Percentiles rank a stretch among this genome's conserved stretches.
These are phyloP conservation scores for Moxostoma hubbsi DNA, from an alignment of 2,797 vertebrate species.

Conservation along the genomic window DNA sequence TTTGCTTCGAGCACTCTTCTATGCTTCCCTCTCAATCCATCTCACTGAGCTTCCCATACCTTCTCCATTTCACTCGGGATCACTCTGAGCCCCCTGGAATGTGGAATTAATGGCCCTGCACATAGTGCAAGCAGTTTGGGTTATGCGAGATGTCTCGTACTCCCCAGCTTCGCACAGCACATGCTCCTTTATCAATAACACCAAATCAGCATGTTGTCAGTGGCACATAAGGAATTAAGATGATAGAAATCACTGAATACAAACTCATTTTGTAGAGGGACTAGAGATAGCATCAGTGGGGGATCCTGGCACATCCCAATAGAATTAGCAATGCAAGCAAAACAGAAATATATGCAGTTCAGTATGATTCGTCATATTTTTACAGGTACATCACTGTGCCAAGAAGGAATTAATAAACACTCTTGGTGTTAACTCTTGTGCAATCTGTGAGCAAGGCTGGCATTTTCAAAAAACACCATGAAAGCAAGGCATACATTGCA, in stretches of 20 bases:
- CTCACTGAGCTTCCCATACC: conserved; percentile 15
- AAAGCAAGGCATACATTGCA: conserved; percentile 37
- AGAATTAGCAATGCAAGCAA: conserved; percentile 24
- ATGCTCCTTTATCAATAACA: conserved; percentile 34
- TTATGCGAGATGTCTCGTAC: conserved; percentile 32
- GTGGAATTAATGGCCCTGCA: conserved; percentile 39
- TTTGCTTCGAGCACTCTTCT: conserved; percentile 50
- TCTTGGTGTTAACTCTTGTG: conserved; percentile 18
- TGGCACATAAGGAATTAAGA: not conserved
- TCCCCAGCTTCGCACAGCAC: not conserved
- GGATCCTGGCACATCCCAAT: too few species aligned
- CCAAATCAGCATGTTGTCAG: not conserved
- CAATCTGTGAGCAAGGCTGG: conserved; percentile 42
- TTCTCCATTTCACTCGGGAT: conserved; percentile 41
- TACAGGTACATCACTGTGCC: conserved; percentile 20
- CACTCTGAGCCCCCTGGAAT: conserved; percentile 43
- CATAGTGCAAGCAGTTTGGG: conserved; percentile 19
- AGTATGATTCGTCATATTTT: conserved; percentile 29
- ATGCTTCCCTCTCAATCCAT: conserved; percentile 52
- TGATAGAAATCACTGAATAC: not conserved
- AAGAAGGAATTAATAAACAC: conserved; percentile 48
- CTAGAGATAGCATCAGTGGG: not conserved
- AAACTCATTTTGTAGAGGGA: not conserved
- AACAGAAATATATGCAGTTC: conserved; percentile 36
- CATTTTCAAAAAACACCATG: conserved; percentile 41